Evolutionary conservation across 2,113 vertebrate genomes (phyloP), one percentile per base, ranked within the genome.

Genomic region (Prunella fulvescens): DNA sequence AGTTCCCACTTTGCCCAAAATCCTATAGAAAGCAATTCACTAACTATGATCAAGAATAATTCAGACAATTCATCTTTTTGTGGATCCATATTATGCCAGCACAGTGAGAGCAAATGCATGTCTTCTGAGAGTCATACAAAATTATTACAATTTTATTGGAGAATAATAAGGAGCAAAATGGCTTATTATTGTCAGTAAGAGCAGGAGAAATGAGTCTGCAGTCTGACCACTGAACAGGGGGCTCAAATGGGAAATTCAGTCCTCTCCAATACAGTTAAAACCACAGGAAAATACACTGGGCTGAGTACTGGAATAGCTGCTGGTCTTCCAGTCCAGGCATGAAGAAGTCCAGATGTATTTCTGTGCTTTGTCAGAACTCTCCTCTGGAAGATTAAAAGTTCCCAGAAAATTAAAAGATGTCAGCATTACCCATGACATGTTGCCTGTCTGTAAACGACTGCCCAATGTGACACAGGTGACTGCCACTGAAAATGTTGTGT

Each of bases 381-480:
- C 14, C 17, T 76, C 26, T 61, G 23, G 24, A 82, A 80, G 12
- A 24, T 37, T 56, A 17, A 35, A 85, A 67, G 40, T 61, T 88
- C 11, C 31, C 25, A 61, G n/a, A 20, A 39, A 86, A 40, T 7
- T 37, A 37, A 37, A 37, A 37, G 37, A 37, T 37, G 37, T 37
- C 37, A 37, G 37, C 37, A 37, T 37, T 53, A 60, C 7, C 19
- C 25, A 40, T 25, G 69, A 9, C 2, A 2, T 1, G 0, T 47
- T 5, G 4, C 7, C 26, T 48, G 6, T 67, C 58, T 69, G 14
- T 51, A 29, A 58, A 50, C 0, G 1, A 22, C 24, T 58, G 17
- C 60, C 16, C 10, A 17, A 2, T 0, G 0, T 51, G 39, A 37
- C 1, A 4, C 4, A 16, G 11, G 13, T 69, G 24, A 13, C 48